Evolutionary conservation across 1,140 invertebrate genomes (phyloP), one percentile per base, ranked within the genome.

Genomic region (Tribolium madens): DNA sequence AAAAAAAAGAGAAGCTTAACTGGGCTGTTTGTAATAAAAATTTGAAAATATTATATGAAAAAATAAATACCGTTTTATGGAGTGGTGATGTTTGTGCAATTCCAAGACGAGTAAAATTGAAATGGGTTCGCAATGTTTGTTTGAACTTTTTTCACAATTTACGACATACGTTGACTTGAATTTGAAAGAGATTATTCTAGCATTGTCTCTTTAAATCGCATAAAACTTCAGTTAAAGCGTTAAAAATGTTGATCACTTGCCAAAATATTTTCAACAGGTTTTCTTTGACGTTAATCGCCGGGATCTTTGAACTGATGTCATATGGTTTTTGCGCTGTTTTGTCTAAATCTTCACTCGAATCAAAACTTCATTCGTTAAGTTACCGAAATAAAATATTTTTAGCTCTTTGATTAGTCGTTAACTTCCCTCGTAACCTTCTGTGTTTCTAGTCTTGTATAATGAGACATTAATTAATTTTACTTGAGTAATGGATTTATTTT

Each of bases 261-360:
- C 74, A 75, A 75, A 75, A 47, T 48, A 68, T 68, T 68, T 68
- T 75, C 57, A 75, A 75, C 74, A 75, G 74, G 74, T 75, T 75
- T 75, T 75, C 74, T 60, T 75, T 71, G 69, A 72, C 69, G 75
- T 76, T 71, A 76, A 57, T 71, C 47, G 17, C 48, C 53, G 17
- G 50, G 69, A 76, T 76, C 75, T 71, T 76, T 76, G 74, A 75
- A 75, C 74, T 47, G 46, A n/a, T 26, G 21, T 52, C 60, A 50
- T 26, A 31, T 21, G 17, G 7, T 42, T 57, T 60, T 42, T 33
- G 52, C 47, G 46, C 13, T 36, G 18, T 52, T 50, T 17, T 73
- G 15, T 21, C 52, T 18, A 13, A 52, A 52, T 15, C 2, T 52
- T 15, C 4, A 52, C 3, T 42, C 36, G 9, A 2, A 2, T 10